phyloP scores from a whole-genome alignment of 2,113 vertebrate species.

The Aegotheles bennettii region DNA sequence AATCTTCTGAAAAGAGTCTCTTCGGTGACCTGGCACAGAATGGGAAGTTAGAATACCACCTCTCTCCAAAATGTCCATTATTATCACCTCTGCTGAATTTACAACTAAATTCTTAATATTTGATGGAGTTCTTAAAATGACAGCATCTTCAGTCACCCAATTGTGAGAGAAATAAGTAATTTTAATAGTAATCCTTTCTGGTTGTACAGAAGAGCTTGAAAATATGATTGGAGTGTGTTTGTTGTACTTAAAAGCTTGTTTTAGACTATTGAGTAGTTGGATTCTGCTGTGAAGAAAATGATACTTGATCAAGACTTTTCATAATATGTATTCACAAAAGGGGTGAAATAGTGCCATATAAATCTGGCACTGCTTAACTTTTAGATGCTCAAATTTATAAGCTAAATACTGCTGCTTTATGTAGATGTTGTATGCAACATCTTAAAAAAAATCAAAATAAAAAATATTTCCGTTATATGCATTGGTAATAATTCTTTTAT shows the following conservation, averaged over 20 bases:
- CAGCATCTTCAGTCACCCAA: background rate
- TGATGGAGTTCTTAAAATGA: background rate
- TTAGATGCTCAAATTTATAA: background rate
- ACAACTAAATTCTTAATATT: background rate
- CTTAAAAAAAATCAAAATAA: background rate
- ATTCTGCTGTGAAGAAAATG: constrained; percentile 15
- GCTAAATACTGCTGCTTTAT: background rate
- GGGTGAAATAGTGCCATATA: background rate
- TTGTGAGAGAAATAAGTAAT: background rate
- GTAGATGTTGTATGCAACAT: background rate
- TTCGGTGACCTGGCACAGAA: background rate
- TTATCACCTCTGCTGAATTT: background rate
- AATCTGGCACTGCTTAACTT: background rate
- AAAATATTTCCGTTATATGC: background rate
- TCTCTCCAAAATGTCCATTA: background rate
- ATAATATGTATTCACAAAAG: background rate
- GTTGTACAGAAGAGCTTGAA: background rate
- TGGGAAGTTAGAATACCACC: background rate
- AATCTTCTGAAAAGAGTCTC: background rate
- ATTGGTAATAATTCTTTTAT: background rate
- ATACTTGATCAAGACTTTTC: constrained; percentile 3
- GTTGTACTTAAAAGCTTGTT: constrained; percentile 8
- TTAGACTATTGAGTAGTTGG: background rate
- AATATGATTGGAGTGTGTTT: background rate
- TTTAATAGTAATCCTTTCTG: background rate